Evolutionary conservation across 2,888 invertebrate species (phyloP).

Genomic region (Gymnocheta viridis): DNA sequence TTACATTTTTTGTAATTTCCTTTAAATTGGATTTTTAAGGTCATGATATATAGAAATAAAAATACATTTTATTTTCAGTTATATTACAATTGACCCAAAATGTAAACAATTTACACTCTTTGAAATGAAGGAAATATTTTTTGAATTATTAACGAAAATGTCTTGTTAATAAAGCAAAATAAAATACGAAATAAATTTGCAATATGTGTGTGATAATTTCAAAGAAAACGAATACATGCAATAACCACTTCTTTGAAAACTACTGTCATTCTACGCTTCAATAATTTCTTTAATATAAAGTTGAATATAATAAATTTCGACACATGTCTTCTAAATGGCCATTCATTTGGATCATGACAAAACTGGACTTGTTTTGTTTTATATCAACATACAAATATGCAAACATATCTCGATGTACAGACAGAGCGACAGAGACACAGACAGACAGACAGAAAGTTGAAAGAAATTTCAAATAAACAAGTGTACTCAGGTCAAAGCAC

Average conservation of each 20-base stretch:
- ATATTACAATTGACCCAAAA: not conserved
- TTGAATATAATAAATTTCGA: slow-evolving; percentile 36
- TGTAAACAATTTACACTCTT: not conserved
- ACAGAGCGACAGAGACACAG: too few relatives aligned
- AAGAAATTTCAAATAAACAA: slow-evolving; percentile 9
- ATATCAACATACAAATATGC: slow-evolving; percentile 1
- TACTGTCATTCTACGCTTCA: not conserved
- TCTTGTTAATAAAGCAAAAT: not conserved
- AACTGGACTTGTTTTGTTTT: slow-evolving; percentile 22
- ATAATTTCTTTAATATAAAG: slow-evolving; percentile 37
- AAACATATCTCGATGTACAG: too few relatives aligned
- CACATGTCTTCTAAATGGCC: slow-evolving; percentile 35
- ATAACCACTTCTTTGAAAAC: not conserved
- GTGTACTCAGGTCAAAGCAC: not conserved
- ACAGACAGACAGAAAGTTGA: not conserved
- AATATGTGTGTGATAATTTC: not conserved
- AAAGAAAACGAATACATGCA: not conserved
- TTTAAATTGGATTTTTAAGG: too few relatives aligned
- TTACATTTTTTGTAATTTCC: too few relatives aligned
- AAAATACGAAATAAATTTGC: not conserved
- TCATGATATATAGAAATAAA: not conserved
- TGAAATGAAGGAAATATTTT: not conserved
- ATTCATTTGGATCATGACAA: slow-evolving; percentile 55
- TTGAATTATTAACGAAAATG: not conserved
- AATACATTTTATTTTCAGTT: not conserved